Base-by-base conservation (phyloP, 2,888 invertebrate genomes). In the Frankliniella fusca region DNA sequence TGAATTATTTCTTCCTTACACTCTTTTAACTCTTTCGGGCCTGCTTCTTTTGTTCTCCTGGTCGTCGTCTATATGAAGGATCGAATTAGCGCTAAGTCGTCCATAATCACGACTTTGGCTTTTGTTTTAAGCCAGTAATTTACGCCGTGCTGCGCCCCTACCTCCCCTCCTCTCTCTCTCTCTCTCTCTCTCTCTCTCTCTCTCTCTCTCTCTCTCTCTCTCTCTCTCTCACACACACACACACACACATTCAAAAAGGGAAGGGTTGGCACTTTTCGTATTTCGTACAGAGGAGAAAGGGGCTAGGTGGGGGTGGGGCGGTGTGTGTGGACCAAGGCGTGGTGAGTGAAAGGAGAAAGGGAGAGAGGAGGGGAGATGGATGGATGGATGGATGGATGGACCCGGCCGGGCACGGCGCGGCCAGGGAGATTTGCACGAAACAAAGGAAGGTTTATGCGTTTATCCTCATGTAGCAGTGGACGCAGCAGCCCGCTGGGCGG, bases 81-180 rank as follows among this genome's bases (percentile, higher is more conserved):
- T 76, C 70, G 70, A 76, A 76, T 76, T 76, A 76, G 70, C 70
- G 70, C 27, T 76, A 76, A 76, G 70, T 76, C 70, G 70, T 12
- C 70, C 70, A 23, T 76, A 76, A 76, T 76, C 70, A 76, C 70
- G 70, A 76, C 70, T 76, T 76, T 76, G 70, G 23, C 70, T 76
- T 76, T 76, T 76, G 70, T 76, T 76, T 76, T 76, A 76, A 76
- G 70, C 70, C 70, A 76, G 70, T 76, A 76, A 76, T 76, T 76
- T 76, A 76, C 70, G 70, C 70, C 70, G 70, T 76, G 70, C 27
- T 23, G 23, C 70, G 23, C 70, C 0, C 70, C 9, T 12, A 7
- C 70, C 27, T 27, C 27, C 70, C 12, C 70, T 76, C 70, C 27
- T 27, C 70, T 76, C 70, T 27, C 27, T 76, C 70, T 23, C 70